Base-by-base conservation (phyloP, 2,888 invertebrate genomes). In the Torymus texanus region DNA sequence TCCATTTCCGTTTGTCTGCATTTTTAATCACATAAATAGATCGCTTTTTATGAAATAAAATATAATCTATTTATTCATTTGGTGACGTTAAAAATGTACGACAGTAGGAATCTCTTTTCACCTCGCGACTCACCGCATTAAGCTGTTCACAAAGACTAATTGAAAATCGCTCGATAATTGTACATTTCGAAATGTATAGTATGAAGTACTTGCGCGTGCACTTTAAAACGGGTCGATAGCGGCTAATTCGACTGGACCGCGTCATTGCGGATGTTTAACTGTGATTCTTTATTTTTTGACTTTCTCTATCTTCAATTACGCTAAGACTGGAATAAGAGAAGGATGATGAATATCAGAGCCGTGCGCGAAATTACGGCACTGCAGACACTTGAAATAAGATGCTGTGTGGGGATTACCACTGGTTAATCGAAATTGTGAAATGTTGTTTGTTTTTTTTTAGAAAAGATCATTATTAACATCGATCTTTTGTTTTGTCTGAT, bases 251-350 rank as follows among this genome's bases (percentile, higher is more conserved):
- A 79, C 67, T 56, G 14, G 65, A 70, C 77, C 73, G 80, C 77
- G 16, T 68, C 41, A 5, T 50, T 18, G 78, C 78, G 78, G 78
- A 66, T 75, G 73, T 79, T 81, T 77, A 79, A 81, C 81, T 81
- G 81, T 81, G 81, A 81, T 81, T 81, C 75, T 78, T 81, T 72
- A 72, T 58, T 67, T 41, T 78, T 75, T 75, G 78, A 75, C 74
- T 74, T 76, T 80, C 65, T 71, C 59, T 29, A 68, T 18, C 58
- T 58, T 68, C 70, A 24, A 29, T 65, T 51, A 41, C 58, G 67
- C 63, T 65, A 65, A 74, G 50, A 59, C 68, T 50, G 65, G 58
- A 24, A 63, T 41, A 53, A 24, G 67, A 18, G 13, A 56, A 72
- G 14, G 53, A 55, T 53, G 41, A 55, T 24, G 51, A 51, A 66